Percentiles rank a stretch among this genome's conserved stretches.
These are phyloP conservation scores for Otus sunia DNA, from an alignment of 2,113 vertebrate genomes.

Conservation along the genomic window DNA sequence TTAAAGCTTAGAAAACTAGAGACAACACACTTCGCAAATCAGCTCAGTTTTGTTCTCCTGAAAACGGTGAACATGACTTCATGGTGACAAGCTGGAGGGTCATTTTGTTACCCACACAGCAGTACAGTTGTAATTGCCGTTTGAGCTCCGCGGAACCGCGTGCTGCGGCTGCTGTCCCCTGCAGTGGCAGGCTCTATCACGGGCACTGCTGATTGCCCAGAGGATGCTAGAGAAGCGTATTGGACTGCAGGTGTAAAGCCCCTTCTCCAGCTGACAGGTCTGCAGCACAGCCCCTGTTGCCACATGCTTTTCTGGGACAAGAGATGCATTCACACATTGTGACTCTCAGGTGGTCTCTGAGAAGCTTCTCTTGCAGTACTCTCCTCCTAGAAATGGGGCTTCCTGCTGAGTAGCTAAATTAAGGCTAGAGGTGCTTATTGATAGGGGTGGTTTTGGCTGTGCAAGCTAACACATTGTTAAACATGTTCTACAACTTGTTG, in stretches of 20 bases:
- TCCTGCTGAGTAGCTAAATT: background rate
- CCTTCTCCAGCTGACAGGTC: background rate
- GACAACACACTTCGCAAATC: background rate
- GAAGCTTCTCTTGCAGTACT: background rate
- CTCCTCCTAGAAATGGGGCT: background rate
- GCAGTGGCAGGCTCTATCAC: background rate
- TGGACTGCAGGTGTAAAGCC: background rate
- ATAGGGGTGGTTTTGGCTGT: background rate
- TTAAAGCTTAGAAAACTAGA: background rate
- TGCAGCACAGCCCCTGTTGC: background rate
- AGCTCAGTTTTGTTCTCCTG: background rate
- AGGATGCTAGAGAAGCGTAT: background rate
- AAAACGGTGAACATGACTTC: background rate
- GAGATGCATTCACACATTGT: fast-evolving
- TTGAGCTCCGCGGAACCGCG: background rate
- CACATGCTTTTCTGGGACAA: background rate
- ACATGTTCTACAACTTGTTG: background rate
- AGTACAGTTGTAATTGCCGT: background rate
- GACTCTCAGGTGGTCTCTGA: fast-evolving
- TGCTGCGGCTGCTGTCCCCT: background rate
- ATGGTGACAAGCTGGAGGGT: background rate
- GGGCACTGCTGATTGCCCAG: background rate
- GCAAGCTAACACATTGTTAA: background rate
- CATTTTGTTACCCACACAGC: background rate
- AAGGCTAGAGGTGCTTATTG: background rate